Evolutionary conservation across 1,140 invertebrate genomes (phyloP).

Genomic region (Drosophila orosa): DNA sequence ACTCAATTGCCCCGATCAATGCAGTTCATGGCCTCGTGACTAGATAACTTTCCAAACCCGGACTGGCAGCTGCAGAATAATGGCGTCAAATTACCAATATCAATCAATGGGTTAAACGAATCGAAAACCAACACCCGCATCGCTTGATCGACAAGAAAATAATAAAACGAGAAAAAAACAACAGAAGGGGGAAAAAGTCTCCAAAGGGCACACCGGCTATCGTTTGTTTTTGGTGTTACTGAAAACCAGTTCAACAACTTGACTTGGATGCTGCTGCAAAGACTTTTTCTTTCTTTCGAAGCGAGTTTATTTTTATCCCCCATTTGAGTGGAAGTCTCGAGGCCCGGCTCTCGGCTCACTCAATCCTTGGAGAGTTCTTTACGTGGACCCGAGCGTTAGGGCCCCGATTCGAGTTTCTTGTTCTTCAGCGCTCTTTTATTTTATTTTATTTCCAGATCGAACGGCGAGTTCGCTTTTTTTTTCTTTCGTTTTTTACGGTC

Average conservation of each 20-base stretch:
- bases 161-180: not conserved
- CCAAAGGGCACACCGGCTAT: conserved; percentile 57
- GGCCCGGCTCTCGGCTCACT: conserved; percentile 42
- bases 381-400: conserved; percentile 21
- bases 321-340: conserved; percentile 34
- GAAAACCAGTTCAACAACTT: conserved; percentile 77
- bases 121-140: conserved; percentile 54
- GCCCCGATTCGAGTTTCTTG: conserved; percentile 26
- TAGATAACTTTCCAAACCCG: conserved; percentile 67
- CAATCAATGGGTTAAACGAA: conserved; percentile 74
- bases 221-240: conserved; percentile 29
- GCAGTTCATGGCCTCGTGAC: conserved; percentile 68
- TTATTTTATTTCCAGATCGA: conserved; percentile 47
- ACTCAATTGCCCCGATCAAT: conserved; percentile 71
- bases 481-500: conserved; percentile 17
- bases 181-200: conserved; percentile 39
- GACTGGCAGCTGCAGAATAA: conserved; percentile 66
- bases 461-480: conserved; percentile 31
- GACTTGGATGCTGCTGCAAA: conserved; percentile 70
- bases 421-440: conserved; percentile 31
- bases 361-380: conserved; percentile 52
- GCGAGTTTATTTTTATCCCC: conserved; percentile 51
- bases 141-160: conserved; percentile 38
- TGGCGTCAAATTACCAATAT: conserved; percentile 81
- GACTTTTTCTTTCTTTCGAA: conserved; percentile 80